Base-by-base conservation (phyloP, 35 echinoderm and acorn worm species). In the Ptychodera flava region DNA sequence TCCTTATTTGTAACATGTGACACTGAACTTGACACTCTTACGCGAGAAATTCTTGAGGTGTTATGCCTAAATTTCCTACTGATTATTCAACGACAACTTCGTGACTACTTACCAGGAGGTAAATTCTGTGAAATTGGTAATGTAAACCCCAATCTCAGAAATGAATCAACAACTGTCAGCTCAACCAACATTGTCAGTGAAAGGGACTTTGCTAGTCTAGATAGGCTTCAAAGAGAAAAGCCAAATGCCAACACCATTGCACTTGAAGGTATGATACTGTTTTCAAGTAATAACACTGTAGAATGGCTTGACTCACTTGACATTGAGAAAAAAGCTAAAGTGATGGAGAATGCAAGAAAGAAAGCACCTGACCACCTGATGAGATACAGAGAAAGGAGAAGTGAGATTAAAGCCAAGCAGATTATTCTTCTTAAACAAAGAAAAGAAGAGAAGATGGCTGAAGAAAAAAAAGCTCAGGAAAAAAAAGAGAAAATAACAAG, bases 151-250 rank as follows among this genome's bases (percentile, higher is more conserved):
- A 64, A 64, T 64, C 45, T 64, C 45, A 6, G 45, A 64, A 64
- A 64, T 64, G 45, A 64, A 64, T 64, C 45, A 64, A 64, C 45
- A 64, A 64, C 45, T 64, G 92, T 87, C 31, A 88, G 78, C 10
- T 36, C 80, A 80, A 92, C 91, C 76, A 92, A 88, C 33, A 77
- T 45, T 1, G 77, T 30, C 14, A 81, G 82, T 30, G 86, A 92
- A 79, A 76, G 86, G 15, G 81, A 92, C 36, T 92, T 92, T 88
- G 91, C 85, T 31, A 92, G 86, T 85, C 79, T 91, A 1, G 90
- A 91, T 30, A 29, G 90, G 76, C 27, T 81, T 27, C 81, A 87
- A 85, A 81, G 80, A 82, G 36, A 34, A 30, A 91, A 91, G 36
- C 90, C 85, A 27, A 87, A 87, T 77, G 85, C 90, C 35, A 52